These are phyloP conservation scores for Gopherus evgoodei DNA, from an alignment of 2,113 vertebrate genomes.

Conservation along the genomic window DNA sequence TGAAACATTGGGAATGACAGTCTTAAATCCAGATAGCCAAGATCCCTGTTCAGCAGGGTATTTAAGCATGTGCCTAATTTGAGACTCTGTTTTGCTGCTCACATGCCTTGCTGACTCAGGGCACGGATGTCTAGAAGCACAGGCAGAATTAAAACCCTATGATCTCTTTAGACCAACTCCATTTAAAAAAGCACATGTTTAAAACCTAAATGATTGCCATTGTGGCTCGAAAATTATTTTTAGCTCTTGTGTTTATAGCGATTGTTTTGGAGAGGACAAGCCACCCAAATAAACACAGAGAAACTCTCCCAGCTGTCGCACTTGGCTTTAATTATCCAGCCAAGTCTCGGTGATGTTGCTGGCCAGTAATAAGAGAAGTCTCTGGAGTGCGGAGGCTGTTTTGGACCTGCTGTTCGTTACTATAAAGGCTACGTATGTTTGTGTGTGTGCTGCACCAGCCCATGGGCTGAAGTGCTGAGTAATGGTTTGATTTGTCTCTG, in stretches of 20 bases:
- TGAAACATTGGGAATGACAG: background rate
- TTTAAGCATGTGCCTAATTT: background rate
- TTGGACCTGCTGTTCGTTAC: background rate
- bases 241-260: background rate
- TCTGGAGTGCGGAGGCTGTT: background rate
- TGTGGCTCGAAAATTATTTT: background rate
- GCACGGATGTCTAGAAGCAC: background rate
- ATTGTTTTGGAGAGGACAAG: background rate
- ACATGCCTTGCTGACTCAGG: background rate
- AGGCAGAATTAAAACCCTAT: background rate
- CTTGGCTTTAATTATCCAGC: background rate
- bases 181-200: background rate
- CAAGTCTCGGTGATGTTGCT: background rate
- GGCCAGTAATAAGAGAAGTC: background rate
- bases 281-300: background rate
- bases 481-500: too few species aligned
- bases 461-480: background rate
- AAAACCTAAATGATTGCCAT: fast-evolving
- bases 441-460: background rate
- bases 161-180: background rate
- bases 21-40: background rate
- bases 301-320: background rate
- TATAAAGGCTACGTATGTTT: background rate
- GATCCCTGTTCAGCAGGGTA: fast-evolving
- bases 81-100: background rate